Conservation (phyloP, 2,113 vertebrate genomes). For the Protobothrops flavoviridis region DNA sequence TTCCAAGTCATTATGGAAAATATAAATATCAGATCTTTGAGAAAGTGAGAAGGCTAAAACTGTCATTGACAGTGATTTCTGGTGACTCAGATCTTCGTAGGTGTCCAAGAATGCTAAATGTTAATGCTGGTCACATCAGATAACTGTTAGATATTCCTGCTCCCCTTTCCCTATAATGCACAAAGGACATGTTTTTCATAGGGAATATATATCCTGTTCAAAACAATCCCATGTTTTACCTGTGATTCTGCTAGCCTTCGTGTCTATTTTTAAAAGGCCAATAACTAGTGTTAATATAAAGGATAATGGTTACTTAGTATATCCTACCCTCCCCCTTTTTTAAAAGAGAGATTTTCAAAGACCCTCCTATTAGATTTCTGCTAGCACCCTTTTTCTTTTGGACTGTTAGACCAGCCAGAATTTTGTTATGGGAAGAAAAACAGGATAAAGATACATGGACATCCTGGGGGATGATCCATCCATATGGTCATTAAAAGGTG, state of each 20-base stretch:
- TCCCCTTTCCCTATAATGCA: background rate
- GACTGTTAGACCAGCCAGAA: background rate
- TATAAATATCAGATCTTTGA: background rate
- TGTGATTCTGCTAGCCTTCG: background rate
- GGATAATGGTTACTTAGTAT: background rate
- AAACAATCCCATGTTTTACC: background rate
- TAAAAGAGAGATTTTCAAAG: background rate
- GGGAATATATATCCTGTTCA: too few species aligned
- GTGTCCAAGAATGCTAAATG: background rate
- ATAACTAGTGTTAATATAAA: background rate
- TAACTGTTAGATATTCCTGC: background rate
- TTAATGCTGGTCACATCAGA: background rate
- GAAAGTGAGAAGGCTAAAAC: background rate
- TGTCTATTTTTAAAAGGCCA: background rate
- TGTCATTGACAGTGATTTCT: background rate
- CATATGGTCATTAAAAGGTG: background rate
- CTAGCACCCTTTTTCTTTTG: background rate
- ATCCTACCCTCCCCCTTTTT: background rate
- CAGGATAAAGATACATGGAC: background rate
- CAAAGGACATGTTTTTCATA: background rate
- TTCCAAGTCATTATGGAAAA: background rate
- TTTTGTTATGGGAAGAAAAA: background rate
- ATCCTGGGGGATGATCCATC: background rate
- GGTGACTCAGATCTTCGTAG: background rate
- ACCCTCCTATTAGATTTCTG: background rate